Conservation (phyloP, 1,140 invertebrate genomes). For the Cotesia typhae region DNA sequence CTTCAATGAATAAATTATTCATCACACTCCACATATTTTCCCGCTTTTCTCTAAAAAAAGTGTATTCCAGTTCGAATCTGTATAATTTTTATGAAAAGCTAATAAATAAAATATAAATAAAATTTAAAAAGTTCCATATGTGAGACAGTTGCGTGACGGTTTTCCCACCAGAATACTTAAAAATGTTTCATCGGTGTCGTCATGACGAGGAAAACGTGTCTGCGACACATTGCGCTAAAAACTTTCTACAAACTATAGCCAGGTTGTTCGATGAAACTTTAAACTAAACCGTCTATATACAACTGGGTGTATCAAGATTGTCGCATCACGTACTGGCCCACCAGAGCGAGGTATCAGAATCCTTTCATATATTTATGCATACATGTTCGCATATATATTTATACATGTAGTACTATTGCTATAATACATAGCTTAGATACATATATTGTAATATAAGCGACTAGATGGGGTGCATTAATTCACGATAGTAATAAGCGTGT, state of each 20-base stretch:
- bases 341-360: neutral
- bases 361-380: constrained; percentile 1
- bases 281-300: constrained; percentile 25
- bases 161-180: constrained; percentile 34
- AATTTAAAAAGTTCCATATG: constrained; percentile 11
- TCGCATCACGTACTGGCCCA: constrained; percentile 13
- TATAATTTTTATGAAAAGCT: neutral
- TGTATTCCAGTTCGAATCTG: no score
- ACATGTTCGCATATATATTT: neutral
- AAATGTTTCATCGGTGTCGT: constrained; percentile 38
- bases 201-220: constrained; percentile 33
- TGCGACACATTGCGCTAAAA: constrained; percentile 19
- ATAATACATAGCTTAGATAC: neutral
- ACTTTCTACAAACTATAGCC: constrained; percentile 34
- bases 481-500: constrained; percentile 2
- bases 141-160: constrained; percentile 30
- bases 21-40: no score
- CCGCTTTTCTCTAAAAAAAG: no score
- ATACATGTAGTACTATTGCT: neutral
- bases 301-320: constrained; percentile 13
- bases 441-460: constrained; percentile 10
- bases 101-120: constrained; percentile 3
- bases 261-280: constrained; percentile 25
- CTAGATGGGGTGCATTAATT: constrained; percentile 21
- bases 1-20: no score